Base-by-base conservation (phyloP, 2,113 vertebrate genomes). In the Lampris megalopsis region DNA sequence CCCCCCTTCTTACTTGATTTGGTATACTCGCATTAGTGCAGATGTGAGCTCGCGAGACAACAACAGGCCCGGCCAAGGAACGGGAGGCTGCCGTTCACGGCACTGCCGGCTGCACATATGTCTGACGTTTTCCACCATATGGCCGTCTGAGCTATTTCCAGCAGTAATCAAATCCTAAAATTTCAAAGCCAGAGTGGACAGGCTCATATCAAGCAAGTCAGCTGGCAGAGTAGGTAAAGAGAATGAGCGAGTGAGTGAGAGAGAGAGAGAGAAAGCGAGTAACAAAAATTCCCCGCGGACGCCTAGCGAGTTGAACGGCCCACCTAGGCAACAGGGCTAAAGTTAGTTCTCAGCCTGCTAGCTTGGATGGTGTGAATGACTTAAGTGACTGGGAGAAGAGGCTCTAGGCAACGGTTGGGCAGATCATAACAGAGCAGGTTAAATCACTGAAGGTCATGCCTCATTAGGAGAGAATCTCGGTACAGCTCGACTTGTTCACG, bases 161-260 rank as follows among this genome's bases (percentile, higher is more conserved):
- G 95, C 91, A 94, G 96, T 97, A 98, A 98, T 98, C 97, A 97
- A 97, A 97, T 96, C 95, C 95, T 97, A 96, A 96, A 97, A 97
- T 96, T 96, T 94, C 95, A 96, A 95, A 97, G 95, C 95, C 95
- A 95, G 95, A 95, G 94, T 95, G 93, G 96, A 91, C 95, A 96
- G 95, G 95, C 95, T 96, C 90, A 95, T 95, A 95, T 90, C 84
- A 90, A 24, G 79, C 38, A 9, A 74, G 88, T 91, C 85, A 90
- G 48, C 88, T 89, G 87, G 90, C 87, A 88, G 82, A 90, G 73
- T 80, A 9, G 5, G n/a, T 11, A 11, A 13, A 81, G 75, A 24
- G 24, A 24, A 24, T 24, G 24, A 24, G 24, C 24, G 24, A 24
- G 24, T 0, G 24, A 24, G 10, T 24, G 24, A 59, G 49, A 74